phyloP scores from a whole-genome alignment of 2,888 invertebrate species.

The Scrobipalpa costella region DNA sequence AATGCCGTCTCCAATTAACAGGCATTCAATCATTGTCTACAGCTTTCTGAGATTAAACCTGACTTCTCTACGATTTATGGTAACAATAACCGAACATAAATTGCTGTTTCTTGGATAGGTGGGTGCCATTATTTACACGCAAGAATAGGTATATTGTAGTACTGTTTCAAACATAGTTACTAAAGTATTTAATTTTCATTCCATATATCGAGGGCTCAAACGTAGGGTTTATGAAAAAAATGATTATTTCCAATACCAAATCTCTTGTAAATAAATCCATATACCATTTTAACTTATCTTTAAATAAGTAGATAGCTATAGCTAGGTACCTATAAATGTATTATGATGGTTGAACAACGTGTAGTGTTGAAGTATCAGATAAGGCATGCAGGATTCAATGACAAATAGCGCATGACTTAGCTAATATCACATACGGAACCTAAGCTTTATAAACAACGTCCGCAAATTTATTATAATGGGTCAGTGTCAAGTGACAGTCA shows the following conservation, averaged over 20 bases:
- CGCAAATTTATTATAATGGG: constrained; percentile 49
- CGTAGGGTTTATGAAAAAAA: too few species aligned
- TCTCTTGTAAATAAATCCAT: too few species aligned
- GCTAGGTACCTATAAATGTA: not conserved
- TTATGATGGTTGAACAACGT: not conserved
- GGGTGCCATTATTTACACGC: not conserved
- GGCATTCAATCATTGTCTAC: constrained; percentile 15
- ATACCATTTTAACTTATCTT: too few species aligned
- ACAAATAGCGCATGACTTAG: not conserved
- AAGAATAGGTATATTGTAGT: not conserved
- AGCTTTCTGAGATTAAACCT: constrained; percentile 12
- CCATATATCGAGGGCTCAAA: too few species aligned
- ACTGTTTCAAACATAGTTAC: not conserved
- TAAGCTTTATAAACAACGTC: constrained; percentile 13
- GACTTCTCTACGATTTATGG: constrained; percentile 1
- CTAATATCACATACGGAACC: constrained; percentile 17
- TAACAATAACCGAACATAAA: not conserved
- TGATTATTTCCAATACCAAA: too few species aligned
- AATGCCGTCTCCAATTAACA: not conserved
- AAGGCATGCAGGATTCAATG: not conserved
- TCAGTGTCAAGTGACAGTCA: constrained; percentile 73
- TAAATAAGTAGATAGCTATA: not conserved
- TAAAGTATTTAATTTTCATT: too few species aligned
- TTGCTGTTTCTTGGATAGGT: not conserved
- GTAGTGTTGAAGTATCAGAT: not conserved